These are phyloP conservation scores for Siniperca knerii DNA, from an alignment of 2,113 vertebrate genomes.

Conservation along the genomic window DNA sequence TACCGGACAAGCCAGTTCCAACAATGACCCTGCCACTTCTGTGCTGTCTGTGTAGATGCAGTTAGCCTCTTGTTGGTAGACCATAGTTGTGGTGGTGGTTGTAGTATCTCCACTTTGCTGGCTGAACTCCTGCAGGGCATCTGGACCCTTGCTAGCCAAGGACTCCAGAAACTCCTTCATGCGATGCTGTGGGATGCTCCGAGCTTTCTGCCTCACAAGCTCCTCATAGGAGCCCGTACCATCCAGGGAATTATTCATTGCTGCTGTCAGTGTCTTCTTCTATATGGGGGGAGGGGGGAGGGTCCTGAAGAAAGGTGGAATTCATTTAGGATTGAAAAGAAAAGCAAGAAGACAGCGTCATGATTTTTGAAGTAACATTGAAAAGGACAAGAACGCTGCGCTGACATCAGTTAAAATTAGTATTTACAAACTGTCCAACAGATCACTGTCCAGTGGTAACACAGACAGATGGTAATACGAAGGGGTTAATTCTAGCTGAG, in stretches of 20 bases:
- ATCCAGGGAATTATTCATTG: constrained; percentile 82
- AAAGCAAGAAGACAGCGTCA: not conserved
- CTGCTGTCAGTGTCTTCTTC: constrained; percentile 32
- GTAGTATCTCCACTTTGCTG: constrained; percentile 88
- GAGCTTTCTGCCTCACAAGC: constrained; percentile 96
- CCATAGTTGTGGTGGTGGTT: constrained; percentile 90
- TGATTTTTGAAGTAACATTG: not conserved
- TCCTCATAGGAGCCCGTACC: constrained; percentile 93
- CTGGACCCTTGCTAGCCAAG: constrained; percentile 94
- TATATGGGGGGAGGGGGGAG: not conserved
- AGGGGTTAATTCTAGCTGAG: constrained; percentile 77
- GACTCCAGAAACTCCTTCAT: constrained; percentile 99
- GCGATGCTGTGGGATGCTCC: constrained; percentile 97
- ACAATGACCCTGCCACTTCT: constrained; percentile 97
- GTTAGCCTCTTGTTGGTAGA: constrained; percentile 96
- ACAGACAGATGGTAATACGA: constrained; percentile 54
- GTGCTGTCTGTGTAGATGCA: constrained; percentile 99
- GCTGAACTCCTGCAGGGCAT: constrained; percentile 95
- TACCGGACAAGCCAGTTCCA: constrained; percentile 98
- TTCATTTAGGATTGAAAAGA: not conserved
- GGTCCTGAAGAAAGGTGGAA: not conserved
- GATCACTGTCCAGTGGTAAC: not conserved
- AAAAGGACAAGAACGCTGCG: not conserved
- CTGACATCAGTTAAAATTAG: not conserved
- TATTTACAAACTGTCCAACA: constrained; percentile 2